Percentiles rank a stretch among this genome's conserved stretches.
phyloP scores from a whole-genome alignment of 2,113 vertebrate genomes.

The Calidris pygmaea region DNA sequence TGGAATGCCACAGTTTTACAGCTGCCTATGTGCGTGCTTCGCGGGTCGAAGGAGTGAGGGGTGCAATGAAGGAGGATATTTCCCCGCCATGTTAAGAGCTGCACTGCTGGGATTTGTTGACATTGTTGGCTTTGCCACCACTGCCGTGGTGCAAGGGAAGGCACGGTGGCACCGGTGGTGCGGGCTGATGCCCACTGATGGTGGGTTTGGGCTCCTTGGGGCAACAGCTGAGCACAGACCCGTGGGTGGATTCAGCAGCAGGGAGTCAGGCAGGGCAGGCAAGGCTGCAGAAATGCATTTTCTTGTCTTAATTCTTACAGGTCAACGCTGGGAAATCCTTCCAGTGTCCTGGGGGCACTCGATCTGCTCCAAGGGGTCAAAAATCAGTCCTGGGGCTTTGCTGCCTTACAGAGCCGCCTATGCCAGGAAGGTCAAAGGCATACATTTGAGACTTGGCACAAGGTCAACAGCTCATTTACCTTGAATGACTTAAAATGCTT shows the following conservation, averaged over 20 bases:
- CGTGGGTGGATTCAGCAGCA: not conserved
- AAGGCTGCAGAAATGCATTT: not conserved
- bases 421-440: no score
- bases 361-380: rapidly evolving
- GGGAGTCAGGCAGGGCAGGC: not conserved
- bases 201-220: not conserved
- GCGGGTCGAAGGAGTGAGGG: not conserved
- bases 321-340: not conserved
- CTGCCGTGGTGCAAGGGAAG: rapidly evolving
- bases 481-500: not conserved
- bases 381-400: not conserved
- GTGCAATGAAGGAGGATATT: not conserved
- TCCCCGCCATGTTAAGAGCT: rapidly evolving
- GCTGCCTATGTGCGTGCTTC: not conserved
- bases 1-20: not conserved
- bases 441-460: not conserved
- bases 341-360: not conserved
- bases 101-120: no score
- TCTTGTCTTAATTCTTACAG: not conserved
- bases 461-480: not conserved
- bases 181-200: rapidly evolving
- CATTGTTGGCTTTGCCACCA: not conserved
- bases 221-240: not conserved
- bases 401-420: not conserved
- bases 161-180: rapidly evolving